Base-by-base conservation (phyloP, 2,888 invertebrate genomes). In the Desoria tigrina region DNA sequence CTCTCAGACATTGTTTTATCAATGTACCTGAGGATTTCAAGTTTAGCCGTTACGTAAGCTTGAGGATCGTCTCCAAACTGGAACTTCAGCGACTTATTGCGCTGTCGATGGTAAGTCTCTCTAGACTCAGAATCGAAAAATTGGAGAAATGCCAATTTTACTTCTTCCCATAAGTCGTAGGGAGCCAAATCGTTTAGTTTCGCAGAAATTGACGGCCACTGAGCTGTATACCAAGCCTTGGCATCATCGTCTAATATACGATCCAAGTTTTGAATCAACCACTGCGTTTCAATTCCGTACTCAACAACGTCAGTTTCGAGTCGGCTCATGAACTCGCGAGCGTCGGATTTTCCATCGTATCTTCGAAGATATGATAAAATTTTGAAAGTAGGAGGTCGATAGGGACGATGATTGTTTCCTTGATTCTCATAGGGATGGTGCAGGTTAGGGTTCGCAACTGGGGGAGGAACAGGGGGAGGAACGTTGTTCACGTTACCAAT, bases 61-160 rank as follows among this genome's bases (percentile, higher is more conserved):
- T 62, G 62, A 2, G 62, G 55, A 23, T 62, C 62, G 23, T 54
- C 56, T 9, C 56, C 56, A 2, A 55, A 18, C 24, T 42, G 42
- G 21, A 28, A 62, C 3, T 27, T 24, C 6, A 62, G 14, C 16
- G 39, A 23, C 32, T 32, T 55, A 18, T 62, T 62, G 2, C 32
- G n/a, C 26, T 42, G 7, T 24, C 45, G 54, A 21, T 62, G 24
- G 2, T n/a, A 6, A 6, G 9, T 42, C 16, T 28, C 6, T 7
- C 42, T 2, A 1, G 62, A 24, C 11, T 54, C 28, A 62, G 54
- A 28, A 28, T 62, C 62, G 27, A 62, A 62, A 28, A 62, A 62
- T 27, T 9, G 11, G 23, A 51, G 18, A 1, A 16, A 4, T 9
- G 1, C 23, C 14, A 24, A 23, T 3, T 18, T 7, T 7, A 21